Conservation (phyloP, 2,113 vertebrate genomes). For the Cavia aperea region DNA sequence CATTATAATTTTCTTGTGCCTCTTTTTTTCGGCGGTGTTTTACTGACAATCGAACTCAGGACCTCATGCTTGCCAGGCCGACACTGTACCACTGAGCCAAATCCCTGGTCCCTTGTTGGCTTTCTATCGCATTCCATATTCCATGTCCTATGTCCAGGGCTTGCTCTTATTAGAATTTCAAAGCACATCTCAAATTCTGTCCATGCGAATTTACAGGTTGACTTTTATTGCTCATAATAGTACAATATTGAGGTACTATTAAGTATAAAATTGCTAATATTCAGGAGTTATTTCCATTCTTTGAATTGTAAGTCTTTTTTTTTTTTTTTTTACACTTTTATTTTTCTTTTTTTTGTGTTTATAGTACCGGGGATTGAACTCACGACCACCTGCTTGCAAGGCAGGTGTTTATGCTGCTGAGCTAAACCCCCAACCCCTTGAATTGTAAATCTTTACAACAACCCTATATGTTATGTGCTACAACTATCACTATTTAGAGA, state of each 20-base stretch:
- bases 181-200: background rate
- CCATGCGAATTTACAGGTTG: fast-evolving
- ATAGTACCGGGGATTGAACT: too few species aligned
- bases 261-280: background rate
- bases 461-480: background rate
- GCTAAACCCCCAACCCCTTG: too few species aligned
- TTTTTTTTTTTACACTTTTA: too few species aligned
- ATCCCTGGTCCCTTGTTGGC: too few species aligned
- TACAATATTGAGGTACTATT: background rate
- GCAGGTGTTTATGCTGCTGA: too few species aligned
- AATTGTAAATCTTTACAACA: background rate
- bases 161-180: background rate
- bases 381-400: too few species aligned
- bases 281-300: background rate
- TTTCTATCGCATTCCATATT: background rate
- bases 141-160: background rate
- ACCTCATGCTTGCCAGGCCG: too few species aligned
- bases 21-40: background rate
- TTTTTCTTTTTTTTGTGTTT: too few species aligned
- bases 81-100: too few species aligned
- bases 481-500: background rate
- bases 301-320: background rate
- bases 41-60: too few species aligned
- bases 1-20: background rate
- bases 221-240: background rate